Evolutionary conservation across 2,888 invertebrate species (phyloP).

Genomic region (Byasa hedistus): DNA sequence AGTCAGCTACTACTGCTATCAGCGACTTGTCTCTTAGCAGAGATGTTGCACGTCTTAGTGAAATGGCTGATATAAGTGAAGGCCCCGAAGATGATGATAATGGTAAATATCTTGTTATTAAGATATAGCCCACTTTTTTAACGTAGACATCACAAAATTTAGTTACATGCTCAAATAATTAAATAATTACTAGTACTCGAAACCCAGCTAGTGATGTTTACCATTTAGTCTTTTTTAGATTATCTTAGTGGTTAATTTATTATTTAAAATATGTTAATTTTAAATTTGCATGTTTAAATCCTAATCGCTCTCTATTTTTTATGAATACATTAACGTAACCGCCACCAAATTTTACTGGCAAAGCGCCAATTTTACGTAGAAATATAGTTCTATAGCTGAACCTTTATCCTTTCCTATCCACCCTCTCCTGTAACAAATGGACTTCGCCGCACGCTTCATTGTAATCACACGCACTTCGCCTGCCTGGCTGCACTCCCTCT

Average conservation of each 20-base stretch:
- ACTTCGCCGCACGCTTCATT: slow-evolving; percentile 75
- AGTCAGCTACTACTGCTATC: slow-evolving; percentile 71
- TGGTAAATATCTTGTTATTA: slow-evolving; percentile 66
- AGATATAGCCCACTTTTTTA: background rate
- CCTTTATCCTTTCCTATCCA: slow-evolving; percentile 58
- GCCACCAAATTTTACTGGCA: slow-evolving; percentile 2
- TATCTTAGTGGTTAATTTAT: slow-evolving; percentile 9
- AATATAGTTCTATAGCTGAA: slow-evolving; percentile 61
- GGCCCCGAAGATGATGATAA: slow-evolving; percentile 87
- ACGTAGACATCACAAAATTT: slow-evolving; percentile 8
- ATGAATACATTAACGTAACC: background rate
- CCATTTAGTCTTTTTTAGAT: slow-evolving; percentile 11
- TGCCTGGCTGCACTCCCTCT: slow-evolving; percentile 58
- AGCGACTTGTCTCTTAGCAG: slow-evolving; percentile 82
- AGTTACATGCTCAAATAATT: slow-evolving; percentile 12
- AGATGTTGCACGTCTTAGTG: slow-evolving; percentile 85
- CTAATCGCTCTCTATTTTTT: background rate
- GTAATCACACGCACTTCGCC: slow-evolving; percentile 72
- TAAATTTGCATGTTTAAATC: slow-evolving; percentile 25
- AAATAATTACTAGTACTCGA: slow-evolving; percentile 6
- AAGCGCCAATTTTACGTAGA: slow-evolving; percentile 29
- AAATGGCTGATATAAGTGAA: slow-evolving; percentile 85
- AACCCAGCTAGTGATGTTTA: slow-evolving; percentile 18
- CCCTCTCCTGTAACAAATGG: slow-evolving; percentile 52
- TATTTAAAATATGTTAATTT: background rate